Evolutionary conservation across 2,113 vertebrate species (phyloP), one percentile per base, ranked within the genome.

Genomic region (Sapayoa aenigma): DNA sequence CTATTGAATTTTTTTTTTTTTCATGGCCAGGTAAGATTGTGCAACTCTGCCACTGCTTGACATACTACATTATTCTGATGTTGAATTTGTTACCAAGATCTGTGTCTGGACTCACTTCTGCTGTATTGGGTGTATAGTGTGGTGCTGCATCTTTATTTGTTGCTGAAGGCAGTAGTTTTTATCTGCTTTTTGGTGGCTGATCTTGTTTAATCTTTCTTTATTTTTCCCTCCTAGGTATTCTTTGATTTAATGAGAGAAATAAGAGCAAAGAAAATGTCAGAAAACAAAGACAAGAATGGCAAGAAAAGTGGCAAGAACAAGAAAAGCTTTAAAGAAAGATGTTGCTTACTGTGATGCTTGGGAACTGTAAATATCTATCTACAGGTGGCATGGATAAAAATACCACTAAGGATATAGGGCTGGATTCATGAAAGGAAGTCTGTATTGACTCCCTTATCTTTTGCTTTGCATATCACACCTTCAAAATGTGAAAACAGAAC

Each of bases 201-300:
- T 67, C 37, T 71, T 41, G 41, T 88, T 93, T 87, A 89, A 91
- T 79, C 21, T 77, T 59, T 86, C 25, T 56, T 60, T 82, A 5
- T 96, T 84, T 89, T 79, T 81, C 52, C 22, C 27, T 46, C 58
- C 52, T 88, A 99, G 99, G 99, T 99, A 41, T 99, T 99, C 97
- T 99, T 99, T 95, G 99, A 99, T 95, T 98, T 99, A 69, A 99
- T 99, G 99, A 97, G 99, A 93, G 99, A 99, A 97, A 98, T 99
- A 69, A 98, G 99, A 77, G 98, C 99, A 90, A 99, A 99, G 98
- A 99, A 99, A 96, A 98, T 99, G 99, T 98, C 98, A 3, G 99
- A 99, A 97, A 99, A 98, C 97, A 99, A 99, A 97, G 99, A 99
- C 96, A 99, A 99, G 89, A 99, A 99, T 67, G 98, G 99, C 72